Evolutionary conservation across 2,113 vertebrate genomes (phyloP), one percentile per base, ranked within the genome.

Genomic region (Tringa solitaria): DNA sequence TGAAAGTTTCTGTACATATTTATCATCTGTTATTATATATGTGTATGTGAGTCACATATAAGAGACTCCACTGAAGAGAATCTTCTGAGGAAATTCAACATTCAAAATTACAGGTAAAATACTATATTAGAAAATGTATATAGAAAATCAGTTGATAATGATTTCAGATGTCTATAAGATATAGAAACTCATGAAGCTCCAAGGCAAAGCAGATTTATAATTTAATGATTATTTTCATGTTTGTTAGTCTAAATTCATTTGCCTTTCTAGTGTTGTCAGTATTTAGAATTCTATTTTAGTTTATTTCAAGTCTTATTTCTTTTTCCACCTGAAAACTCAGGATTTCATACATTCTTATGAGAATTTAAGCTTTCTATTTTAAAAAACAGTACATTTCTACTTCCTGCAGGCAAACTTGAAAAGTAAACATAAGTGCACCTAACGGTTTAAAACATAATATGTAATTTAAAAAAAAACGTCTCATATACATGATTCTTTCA

Each of bases 11-110:
- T 50, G 14, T 45, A 60, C 9, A 4, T 78, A 2, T 69, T 69
- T 65, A 51, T 68, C 32, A 28, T 23, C n/a, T 65, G 2, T 28
- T 83, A 21, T 22, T 17, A 51, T 65, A 54, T 65, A 51, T 1
- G 0, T 11, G 11, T 15, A 21, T 0, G 2, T 0, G 0, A 77
- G 4, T 30, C 35, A 48, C 5, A 26, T 1, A 4, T 22, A 22
- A 65, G 12, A 63, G 4, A 69, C 12, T 72, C 28, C 12, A n/a
- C 20, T 28, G 28, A 81, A 84, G 21, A 33, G 45, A 35, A 21
- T 41, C 17, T 76, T 76, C 21, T 61, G 27, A 88, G 4, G 21
- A 94, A 79, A 92, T 70, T 48, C 21, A 70, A 26, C 27, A 43
- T 51, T 90, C 18, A 70, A 63, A 70, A 78, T 69, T n/a, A 65